These are phyloP conservation scores for Cheilosia vulpina DNA, from an alignment of 2,888 invertebrate genomes.

Conservation along the genomic window DNA sequence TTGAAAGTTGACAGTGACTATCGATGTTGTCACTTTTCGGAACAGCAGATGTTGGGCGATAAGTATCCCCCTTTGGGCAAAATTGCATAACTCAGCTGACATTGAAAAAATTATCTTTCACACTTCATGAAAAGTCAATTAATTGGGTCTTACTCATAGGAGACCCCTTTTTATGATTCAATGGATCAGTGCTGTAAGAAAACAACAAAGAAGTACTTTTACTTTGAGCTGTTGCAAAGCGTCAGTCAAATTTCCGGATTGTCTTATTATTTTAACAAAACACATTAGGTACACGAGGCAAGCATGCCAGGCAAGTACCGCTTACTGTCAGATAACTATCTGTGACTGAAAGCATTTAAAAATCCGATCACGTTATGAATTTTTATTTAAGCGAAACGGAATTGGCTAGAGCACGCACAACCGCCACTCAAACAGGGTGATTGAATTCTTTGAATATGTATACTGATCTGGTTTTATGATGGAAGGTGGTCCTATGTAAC, in stretches of 20 bases:
- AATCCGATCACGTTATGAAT: conserved; percentile 32
- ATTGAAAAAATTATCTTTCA: not conserved
- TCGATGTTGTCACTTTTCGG: not conserved
- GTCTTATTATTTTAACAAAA: not conserved
- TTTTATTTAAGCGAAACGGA: conserved; percentile 8
- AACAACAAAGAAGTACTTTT: conserved; percentile 6
- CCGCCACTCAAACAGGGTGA: conserved; percentile 4
- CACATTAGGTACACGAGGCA: not conserved
- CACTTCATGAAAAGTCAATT: not conserved
- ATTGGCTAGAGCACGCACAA: not conserved
- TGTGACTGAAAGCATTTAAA: conserved; percentile 3
- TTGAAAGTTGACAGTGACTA: conserved; percentile 11
- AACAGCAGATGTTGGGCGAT: not conserved
- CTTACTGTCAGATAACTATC: too few relatives aligned
- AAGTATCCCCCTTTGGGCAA: not conserved
- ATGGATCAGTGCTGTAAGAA: not conserved
- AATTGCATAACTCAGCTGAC: not conserved
- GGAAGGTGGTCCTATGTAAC: too few relatives aligned
- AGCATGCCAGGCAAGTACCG: too few relatives aligned
- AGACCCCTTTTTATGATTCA: not conserved
- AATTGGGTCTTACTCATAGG: not conserved
- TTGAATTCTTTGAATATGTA: not conserved
- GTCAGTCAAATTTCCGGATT: conserved; percentile 11
- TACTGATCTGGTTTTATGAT: too few relatives aligned
- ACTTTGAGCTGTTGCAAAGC: conserved; percentile 9